Evolutionary conservation across 1,140 invertebrate species (phyloP).

Genomic region (Musca vetustissima): DNA sequence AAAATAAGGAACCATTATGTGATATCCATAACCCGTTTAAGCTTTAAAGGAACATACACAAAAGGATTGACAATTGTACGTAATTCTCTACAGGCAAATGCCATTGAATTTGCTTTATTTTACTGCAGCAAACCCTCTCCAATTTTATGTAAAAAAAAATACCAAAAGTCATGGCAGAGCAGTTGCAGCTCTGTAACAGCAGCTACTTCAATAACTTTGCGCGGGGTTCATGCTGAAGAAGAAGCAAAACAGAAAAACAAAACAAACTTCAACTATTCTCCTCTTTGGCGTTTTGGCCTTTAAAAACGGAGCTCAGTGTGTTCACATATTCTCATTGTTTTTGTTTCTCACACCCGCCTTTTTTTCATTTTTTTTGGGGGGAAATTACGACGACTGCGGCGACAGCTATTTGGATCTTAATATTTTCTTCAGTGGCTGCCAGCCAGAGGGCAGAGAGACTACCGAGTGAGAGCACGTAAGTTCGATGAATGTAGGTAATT

Average conservation of each 20-base stretch:
- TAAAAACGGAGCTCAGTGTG: neutral
- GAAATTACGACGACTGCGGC: slow-evolving; percentile 4
- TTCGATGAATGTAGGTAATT: neutral
- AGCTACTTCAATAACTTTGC: slow-evolving; percentile 1
- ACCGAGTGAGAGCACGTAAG: neutral
- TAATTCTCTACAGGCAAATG: too few relatives aligned
- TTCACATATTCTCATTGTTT: neutral
- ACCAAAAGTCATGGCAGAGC: neutral
- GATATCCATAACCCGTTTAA: too few relatives aligned
- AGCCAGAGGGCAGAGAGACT: neutral
- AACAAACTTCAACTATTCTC: neutral
- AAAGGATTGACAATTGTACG: too few relatives aligned
- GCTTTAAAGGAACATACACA: too few relatives aligned
- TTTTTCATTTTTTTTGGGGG: slow-evolving; percentile 17
- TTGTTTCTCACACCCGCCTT: neutral
- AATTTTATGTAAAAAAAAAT: slow-evolving; percentile 6
- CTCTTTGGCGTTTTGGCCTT: neutral
- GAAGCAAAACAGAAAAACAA: neutral
- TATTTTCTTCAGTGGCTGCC: neutral
- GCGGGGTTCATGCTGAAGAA: slow-evolving; percentile 1
- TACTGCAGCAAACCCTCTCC: neutral
- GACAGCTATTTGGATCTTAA: neutral
- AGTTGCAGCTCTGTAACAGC: neutral
- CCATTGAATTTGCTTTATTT: too few relatives aligned
- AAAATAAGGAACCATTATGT: too few relatives aligned